Percentiles rank a stretch among this genome's conserved stretches.
Conservation (phyloP, 2,113 vertebrate species). For the zebrafish (Danio rerio) region DNA sequence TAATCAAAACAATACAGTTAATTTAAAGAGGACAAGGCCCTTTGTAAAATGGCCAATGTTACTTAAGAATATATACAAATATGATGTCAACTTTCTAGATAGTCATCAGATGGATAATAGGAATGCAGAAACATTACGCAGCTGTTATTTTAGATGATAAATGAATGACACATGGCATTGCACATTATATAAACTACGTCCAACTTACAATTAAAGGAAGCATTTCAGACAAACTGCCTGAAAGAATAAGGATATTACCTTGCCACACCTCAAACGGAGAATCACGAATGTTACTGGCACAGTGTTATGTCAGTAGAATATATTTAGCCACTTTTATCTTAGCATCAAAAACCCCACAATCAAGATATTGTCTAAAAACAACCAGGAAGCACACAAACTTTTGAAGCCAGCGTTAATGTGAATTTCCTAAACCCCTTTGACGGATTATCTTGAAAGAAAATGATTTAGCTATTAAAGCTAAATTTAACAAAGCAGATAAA, state of each 20-base stretch:
- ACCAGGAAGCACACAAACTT: neutral
- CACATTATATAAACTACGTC: neutral
- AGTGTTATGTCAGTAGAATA: neutral
- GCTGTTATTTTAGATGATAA: neutral
- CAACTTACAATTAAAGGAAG: constrained; percentile 26
- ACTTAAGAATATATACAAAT: constrained; percentile 14
- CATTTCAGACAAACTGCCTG: neutral
- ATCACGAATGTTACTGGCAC: neutral
- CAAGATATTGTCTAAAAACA: neutral
- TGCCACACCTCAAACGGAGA: neutral
- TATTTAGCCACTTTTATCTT: constrained; percentile 8
- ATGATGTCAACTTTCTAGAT: constrained; percentile 17
- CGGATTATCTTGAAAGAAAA: constrained; percentile 10
- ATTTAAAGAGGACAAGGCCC: neutral
- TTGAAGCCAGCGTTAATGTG: constrained; percentile 11
- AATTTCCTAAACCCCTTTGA: neutral
- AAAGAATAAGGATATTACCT: neutral
- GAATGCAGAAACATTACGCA: too few species aligned
- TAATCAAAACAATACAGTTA: neutral
- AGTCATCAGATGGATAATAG: neutral
- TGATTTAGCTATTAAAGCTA: constrained; percentile 8
- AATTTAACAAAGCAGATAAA: neutral
- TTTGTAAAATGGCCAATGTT: neutral
- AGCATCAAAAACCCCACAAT: neutral
- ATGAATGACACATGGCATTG: neutral